A percentile compares a stretch with the other conserved stretches of the same genome.
These are phyloP conservation scores for Araneus ventricosus DNA, from an alignment of 1,140 invertebrate genomes.

Conservation along the genomic window DNA sequence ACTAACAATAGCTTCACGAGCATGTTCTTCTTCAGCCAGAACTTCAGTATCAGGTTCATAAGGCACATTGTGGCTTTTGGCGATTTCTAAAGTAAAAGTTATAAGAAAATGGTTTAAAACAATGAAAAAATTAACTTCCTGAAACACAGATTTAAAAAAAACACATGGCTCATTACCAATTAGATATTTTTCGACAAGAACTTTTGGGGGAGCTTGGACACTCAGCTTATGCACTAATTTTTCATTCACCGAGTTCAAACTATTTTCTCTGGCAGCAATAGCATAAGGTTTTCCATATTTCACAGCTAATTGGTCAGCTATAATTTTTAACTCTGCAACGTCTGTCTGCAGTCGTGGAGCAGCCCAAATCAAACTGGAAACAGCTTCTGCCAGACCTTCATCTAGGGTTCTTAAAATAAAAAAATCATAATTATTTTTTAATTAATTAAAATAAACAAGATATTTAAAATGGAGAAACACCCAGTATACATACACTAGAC, in stretches of 20 bases:
- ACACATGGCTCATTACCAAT: constrained; percentile 81
- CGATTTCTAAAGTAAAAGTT: constrained; percentile 87
- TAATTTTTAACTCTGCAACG: constrained; percentile 90
- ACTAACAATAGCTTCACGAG: constrained; percentile 34
- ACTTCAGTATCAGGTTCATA: constrained; percentile 95
- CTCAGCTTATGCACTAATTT: constrained; percentile 98
- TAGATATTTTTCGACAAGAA: constrained; percentile 96
- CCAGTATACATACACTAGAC: no score
- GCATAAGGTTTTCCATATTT: constrained; percentile 98
- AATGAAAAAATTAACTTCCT: constrained; percentile 69
- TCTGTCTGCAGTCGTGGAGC: constrained; percentile 86
- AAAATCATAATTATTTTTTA: no score
- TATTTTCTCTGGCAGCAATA: constrained; percentile 89
- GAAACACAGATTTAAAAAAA: background rate
- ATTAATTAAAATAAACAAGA: no score
- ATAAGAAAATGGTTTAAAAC: background rate
- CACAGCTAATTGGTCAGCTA: constrained; percentile 91
- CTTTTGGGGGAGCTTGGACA: constrained; percentile 96
- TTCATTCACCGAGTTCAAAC: constrained; percentile 91
- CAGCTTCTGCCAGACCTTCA: constrained; percentile 96
- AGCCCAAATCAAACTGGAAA: constrained; percentile 98
- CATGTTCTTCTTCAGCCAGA: constrained; percentile 88
- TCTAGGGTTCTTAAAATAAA: constrained; percentile 87
- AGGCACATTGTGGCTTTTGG: constrained; percentile 94
- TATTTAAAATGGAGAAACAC: no score